A percentile compares a stretch with the other conserved stretches of the same genome.
Conservation (phyloP, 2,797 vertebrate species). For the Mus caroli region DNA sequence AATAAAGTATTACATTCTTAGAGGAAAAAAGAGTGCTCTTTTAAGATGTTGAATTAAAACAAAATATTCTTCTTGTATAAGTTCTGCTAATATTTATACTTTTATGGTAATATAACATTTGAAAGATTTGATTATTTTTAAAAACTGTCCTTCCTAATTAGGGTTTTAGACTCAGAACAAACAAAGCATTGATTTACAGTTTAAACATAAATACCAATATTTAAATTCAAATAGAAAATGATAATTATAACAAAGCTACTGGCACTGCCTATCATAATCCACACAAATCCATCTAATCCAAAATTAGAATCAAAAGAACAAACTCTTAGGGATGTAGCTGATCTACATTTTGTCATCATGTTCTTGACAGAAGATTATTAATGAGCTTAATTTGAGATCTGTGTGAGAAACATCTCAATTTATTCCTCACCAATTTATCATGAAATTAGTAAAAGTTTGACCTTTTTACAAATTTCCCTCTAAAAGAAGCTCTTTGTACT, state of each 20-base stretch:
- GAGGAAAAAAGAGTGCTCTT: neutral
- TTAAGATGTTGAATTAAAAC: constrained; percentile 11
- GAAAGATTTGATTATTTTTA: neutral
- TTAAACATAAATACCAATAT: constrained; percentile 61
- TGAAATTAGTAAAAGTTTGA: neutral
- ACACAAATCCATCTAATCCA: neutral
- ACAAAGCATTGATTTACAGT: neutral
- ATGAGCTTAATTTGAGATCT: constrained; percentile 37
- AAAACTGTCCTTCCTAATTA: neutral
- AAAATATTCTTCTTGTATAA: neutral
- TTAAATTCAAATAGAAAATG: constrained; percentile 66
- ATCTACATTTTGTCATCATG: constrained; percentile 69
- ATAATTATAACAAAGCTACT: neutral
- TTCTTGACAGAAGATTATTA: constrained; percentile 60
- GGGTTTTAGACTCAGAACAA: neutral
- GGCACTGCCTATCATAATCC: constrained; percentile 28
- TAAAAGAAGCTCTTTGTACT: neutral
- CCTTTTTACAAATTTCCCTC: neutral
- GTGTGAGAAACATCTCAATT: constrained; percentile 62
- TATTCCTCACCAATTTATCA: constrained; percentile 4
- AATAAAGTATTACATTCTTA: neutral
- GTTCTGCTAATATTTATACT: neutral
- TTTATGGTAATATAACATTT: neutral
- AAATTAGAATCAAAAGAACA: constrained; percentile 73
- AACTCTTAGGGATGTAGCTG: constrained; percentile 35